A percentile compares a stretch with the other conserved stretches of the same genome.
Conservation (phyloP, 2,113 vertebrate genomes). For the Halichoeres trimaculatus region DNA sequence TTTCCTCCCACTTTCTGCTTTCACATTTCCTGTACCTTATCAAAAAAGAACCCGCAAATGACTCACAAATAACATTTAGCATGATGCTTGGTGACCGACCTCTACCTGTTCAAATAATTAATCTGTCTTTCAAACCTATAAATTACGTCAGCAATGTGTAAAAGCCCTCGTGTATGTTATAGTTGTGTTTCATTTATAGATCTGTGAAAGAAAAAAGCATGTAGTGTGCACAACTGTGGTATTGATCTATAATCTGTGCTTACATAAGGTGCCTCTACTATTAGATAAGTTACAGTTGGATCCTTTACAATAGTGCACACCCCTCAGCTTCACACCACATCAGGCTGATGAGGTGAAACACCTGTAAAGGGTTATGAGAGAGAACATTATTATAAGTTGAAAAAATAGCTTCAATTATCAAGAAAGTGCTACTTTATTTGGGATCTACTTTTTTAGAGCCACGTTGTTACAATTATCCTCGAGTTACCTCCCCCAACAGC, state of each 20-base stretch:
- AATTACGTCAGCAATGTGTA: conserved; percentile 18
- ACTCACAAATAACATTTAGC: too few relatives aligned
- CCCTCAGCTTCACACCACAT: not conserved
- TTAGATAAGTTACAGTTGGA: not conserved
- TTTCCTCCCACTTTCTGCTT: too few relatives aligned
- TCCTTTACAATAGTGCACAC: conserved; percentile 14
- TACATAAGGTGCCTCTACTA: conserved; percentile 1
- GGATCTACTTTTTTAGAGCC: conserved; percentile 2
- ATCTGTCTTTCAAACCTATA: not conserved
- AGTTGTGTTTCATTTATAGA: conserved; percentile 11
- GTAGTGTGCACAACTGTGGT: not conserved
- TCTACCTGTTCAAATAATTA: not conserved
- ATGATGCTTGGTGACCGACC: too few relatives aligned
- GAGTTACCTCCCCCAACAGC: conserved; percentile 9
- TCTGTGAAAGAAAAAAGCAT: conserved; percentile 1
- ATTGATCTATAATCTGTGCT: conserved; percentile 16
- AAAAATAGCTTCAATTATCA: not conserved
- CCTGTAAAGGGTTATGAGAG: too few relatives aligned
- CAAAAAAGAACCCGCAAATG: too few relatives aligned
- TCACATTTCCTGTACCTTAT: too few relatives aligned
- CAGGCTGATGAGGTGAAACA: not conserved
- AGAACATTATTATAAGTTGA: not conserved
- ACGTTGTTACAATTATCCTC: conserved; percentile 13
- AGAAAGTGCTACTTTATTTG: not conserved
- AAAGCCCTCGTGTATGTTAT: conserved; percentile 19